These are phyloP conservation scores for Oscheius sp. DNA, from an alignment of 2,888 invertebrate species.

Conservation along the genomic window DNA sequence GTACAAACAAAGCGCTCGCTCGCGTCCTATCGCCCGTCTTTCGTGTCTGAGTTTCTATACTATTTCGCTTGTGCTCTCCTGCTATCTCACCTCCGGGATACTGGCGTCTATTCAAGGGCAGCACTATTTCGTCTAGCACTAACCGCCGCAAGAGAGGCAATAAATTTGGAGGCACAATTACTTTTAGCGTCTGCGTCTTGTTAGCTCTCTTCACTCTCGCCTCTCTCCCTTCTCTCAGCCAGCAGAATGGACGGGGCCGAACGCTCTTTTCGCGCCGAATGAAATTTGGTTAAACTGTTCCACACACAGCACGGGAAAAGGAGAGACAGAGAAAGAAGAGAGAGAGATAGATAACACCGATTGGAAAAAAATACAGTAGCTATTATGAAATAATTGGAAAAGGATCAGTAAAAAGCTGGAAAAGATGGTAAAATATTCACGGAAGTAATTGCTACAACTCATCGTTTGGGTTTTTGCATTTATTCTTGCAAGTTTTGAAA, in stretches of 20 bases:
- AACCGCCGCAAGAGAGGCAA: slow-evolving; percentile 36
- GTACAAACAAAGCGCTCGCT: slow-evolving; percentile 38
- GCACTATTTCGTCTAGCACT: slow-evolving; percentile 15
- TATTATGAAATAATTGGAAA: not conserved
- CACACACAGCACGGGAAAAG: not conserved
- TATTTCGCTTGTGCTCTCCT: not conserved
- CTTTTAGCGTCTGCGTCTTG: slow-evolving; percentile 34
- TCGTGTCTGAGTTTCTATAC: slow-evolving; percentile 22
- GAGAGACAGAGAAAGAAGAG: not conserved
- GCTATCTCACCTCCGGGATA: slow-evolving; percentile 18
- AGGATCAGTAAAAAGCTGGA: not conserved
- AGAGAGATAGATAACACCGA: not conserved
- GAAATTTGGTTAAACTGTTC: slow-evolving; percentile 33
- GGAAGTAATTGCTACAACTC: too few relatives aligned
- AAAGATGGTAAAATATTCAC: too few relatives aligned
- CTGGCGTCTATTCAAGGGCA: not conserved
- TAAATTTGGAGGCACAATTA: slow-evolving; percentile 38
- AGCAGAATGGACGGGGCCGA: not conserved
- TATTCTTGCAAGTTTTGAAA: too few relatives aligned
- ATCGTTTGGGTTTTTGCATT: too few relatives aligned
- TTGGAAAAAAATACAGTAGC: not conserved
- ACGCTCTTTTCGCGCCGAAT: slow-evolving; percentile 1
- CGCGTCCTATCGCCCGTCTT: slow-evolving; percentile 28
- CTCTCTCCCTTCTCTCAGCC: not conserved
- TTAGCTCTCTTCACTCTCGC: slow-evolving; percentile 23